These are phyloP conservation scores for Pseudomyrmex pallidus DNA, from an alignment of 1,140 invertebrate species.

Conservation along the genomic window DNA sequence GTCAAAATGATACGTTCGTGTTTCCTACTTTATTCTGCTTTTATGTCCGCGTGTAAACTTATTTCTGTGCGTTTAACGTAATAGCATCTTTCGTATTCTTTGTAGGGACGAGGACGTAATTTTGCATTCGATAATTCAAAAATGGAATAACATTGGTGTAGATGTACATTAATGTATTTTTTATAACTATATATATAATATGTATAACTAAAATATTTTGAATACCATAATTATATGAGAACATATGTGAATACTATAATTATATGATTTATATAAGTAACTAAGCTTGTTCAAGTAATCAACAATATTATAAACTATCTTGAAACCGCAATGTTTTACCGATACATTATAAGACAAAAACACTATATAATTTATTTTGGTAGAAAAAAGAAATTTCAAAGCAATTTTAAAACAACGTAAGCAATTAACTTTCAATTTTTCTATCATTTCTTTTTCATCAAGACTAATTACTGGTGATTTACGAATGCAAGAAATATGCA, in stretches of 20 bases:
- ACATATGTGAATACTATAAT: too few species aligned
- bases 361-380: conserved; percentile 10
- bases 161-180: too few species aligned
- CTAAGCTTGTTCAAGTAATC: too few species aligned
- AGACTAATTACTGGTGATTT: conserved; percentile 18
- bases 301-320: too few species aligned
- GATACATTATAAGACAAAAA: too few species aligned
- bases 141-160: neutral
- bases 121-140: neutral
- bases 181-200: too few species aligned
- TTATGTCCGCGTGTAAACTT: neutral
- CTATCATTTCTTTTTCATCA: neutral
- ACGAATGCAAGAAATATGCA: neutral
- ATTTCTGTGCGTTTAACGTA: neutral
- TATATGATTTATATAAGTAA: too few species aligned
- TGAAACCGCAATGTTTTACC: too few species aligned
- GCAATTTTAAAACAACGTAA: neutral
- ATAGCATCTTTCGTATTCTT: conserved; percentile 8
- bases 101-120: neutral
- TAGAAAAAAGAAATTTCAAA: neutral
- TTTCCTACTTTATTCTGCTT: conserved; percentile 4
- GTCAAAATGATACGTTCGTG: neutral
- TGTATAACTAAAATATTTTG: too few species aligned
- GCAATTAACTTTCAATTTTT: conserved; percentile 5
- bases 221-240: too few species aligned